Base-by-base conservation (phyloP, 1,140 invertebrate genomes). In the Lepidurus arcticus region DNA sequence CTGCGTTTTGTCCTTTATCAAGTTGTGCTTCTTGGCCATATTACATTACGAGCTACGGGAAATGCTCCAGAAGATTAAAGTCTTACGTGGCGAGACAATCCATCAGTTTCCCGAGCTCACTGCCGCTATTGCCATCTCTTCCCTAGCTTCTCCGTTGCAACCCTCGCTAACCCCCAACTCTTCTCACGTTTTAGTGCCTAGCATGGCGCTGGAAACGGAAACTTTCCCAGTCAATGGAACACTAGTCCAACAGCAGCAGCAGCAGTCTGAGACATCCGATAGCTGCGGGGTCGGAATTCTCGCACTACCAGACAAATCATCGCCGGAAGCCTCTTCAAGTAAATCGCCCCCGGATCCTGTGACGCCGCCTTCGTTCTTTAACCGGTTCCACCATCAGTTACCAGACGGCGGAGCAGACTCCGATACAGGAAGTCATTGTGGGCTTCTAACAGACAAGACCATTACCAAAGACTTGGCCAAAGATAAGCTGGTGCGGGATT, bases 1-100 rank as follows among this genome's bases (percentile, higher is more conserved):
- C 84, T 96, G 94, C 85, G 93, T 96, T 47, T 92, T 95, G 79
- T 92, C 93, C 78, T 95, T 95, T 85, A 88, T 94, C 74, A 96
- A 96, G 85, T 86, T 95, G 81, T 95, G 93, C 86, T 96, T 95
- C 87, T 88, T 95, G 44, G 93, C 92, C 42, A 95, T 96, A 82
- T 87, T 96, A 45, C 85, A 88, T 79, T 93, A 93, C 85, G 92
- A 94, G 86, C 93, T 94, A 81, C 88, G 91, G 76, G 93, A 94
- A 83, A 94, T 94, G 93, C 94, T 96, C 81, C 92, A 95, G 83
- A 96, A 95, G 85, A 95, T 96, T 81, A 86, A 87, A 42, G 81
- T 91, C 45, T 82, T 91, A 10, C 86, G 88, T 79, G 85, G 84
- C 10, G 87, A 88, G 43, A 78, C 81, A 45, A 78, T 80, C 16